Base-by-base conservation (phyloP, 2,888 invertebrate species). In the Patella pellucida region DNA sequence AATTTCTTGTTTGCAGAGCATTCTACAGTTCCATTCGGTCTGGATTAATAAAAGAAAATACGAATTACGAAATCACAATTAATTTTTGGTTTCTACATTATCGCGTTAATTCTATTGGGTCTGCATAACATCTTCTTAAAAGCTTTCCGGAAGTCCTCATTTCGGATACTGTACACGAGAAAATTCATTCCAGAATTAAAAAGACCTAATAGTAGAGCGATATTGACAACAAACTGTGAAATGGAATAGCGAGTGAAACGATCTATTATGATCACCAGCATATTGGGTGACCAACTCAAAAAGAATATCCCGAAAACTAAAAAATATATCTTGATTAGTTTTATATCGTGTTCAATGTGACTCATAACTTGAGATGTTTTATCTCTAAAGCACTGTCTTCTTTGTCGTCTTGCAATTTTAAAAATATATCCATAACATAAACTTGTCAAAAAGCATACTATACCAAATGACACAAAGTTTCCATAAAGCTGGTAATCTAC, bases 101-200 rank as follows among this genome's bases (percentile, higher is more conserved):
- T 41, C 41, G 41, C 9, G 7, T 9, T 62, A 23, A 5, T 9
- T 12, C 23, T 23, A 62, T 19, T 73, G 16, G 11, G 62, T 67
- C 56, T 14, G 67, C 41, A 75, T 16, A 79, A 67, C 68, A 76
- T 56, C 5, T 16, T 19, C 19, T 19, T 73, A 73, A 76, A 78
- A 14, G 76, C 75, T 16, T 19, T 7, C 27, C 71, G 31, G 54
- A 80, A 80, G 15, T 78, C 78, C 14, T 51, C 62, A 52, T 76
- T 80, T 73, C 73, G 75, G 19, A 52, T 41, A 0, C 71, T 76
- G 16, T 79, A 71, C 7, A 80, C 76, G n/a, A 77, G 15, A 52
- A 75, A 78, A 70, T 80, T 80, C 41, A 75, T 71, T 1, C 74
- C 77, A 15, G 80, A 80, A 56, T 80, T 79, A 16, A 74, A 31